Base-by-base conservation (phyloP, 1,140 invertebrate species). In the Linepithema humile region DNA sequence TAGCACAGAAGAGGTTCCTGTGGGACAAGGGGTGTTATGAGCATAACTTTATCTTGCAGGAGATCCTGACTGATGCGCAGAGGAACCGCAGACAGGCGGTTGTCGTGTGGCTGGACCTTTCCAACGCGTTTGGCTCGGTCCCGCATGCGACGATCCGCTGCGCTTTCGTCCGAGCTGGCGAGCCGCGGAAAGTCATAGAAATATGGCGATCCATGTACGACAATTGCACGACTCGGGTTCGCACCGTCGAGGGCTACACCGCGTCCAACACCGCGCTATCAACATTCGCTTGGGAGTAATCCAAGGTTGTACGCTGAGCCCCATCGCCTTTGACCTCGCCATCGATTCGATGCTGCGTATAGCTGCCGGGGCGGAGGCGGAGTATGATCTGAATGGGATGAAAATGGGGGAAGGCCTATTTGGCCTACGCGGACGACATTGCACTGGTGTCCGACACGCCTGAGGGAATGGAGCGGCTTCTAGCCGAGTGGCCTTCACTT, bases 21-120 rank as follows among this genome's bases (percentile, higher is more conserved):
- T 60, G 60, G 29, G 89, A 84, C 60, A 92, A 94, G 48, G 92
- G 91, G 1, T 92, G 85, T 32, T 86, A 86, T 15, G 92, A 94
- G 72, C 91, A 69, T 17, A 69, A 50, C 20, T 73, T 65, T 0
- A 38, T 43, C 20, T 2, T 69, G 17, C 65, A 32, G 43, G 43
- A 69, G 29, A 12, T 69, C 45, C 17, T 69, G 45, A 50, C 65
- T 3, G 15, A 69, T 1, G 26, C 17, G 17, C n/a, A 20, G n/a
- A 7, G 23, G 43, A 32, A 10, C 4, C 45, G 5, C 12, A 15
- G 23, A 17, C 12, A 60, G 15, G 53, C 12, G 43, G 15, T 60
- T 3, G 40, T 60, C 4, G 72, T 38, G n/a, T 60, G 55, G 55
- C 38, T 74, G 55, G 55, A 74, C 10, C 38, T 45, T 0, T 60